Evolutionary conservation across 2,797 vertebrate genomes (phyloP).

Genomic region (Lemur catta): DNA sequence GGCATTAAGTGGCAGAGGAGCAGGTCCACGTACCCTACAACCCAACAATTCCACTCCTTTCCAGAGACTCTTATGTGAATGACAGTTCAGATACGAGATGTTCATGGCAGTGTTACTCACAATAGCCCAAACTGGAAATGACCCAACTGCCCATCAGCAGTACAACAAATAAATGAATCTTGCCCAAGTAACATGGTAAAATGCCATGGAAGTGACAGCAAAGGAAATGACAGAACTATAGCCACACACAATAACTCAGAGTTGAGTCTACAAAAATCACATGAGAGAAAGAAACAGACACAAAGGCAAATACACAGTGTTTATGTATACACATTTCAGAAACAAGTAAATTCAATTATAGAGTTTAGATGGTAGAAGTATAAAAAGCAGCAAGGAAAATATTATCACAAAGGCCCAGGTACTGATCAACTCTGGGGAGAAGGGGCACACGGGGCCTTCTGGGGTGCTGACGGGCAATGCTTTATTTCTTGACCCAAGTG

Average conservation of each 20-base stretch:
- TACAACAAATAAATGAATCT: neutral
- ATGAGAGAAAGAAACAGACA: neutral
- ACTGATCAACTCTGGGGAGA: neutral
- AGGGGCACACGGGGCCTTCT: neutral
- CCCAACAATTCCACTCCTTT: neutral
- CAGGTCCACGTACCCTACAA: neutral
- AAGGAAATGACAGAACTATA: neutral
- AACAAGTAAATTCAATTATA: neutral
- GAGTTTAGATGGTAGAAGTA: neutral
- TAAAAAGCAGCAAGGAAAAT: neutral
- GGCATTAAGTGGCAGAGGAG: neutral
- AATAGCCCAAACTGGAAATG: neutral
- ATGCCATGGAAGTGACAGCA: neutral
- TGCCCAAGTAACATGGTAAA: too few species aligned
- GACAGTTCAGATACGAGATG: neutral
- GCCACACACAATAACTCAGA: neutral
- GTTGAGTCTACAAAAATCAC: neutral
- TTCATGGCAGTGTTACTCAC: neutral
- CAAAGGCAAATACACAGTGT: neutral
- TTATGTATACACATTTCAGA: neutral
- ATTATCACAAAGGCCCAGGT: neutral
- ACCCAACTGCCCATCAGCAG: neutral
- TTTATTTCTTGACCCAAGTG: neutral
- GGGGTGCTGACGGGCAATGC: neutral
- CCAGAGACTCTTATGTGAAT: neutral